Evolutionary conservation across 2,888 invertebrate genomes (phyloP), one percentile per base, ranked within the genome.

Genomic region (Tuberolachnus salignus): DNA sequence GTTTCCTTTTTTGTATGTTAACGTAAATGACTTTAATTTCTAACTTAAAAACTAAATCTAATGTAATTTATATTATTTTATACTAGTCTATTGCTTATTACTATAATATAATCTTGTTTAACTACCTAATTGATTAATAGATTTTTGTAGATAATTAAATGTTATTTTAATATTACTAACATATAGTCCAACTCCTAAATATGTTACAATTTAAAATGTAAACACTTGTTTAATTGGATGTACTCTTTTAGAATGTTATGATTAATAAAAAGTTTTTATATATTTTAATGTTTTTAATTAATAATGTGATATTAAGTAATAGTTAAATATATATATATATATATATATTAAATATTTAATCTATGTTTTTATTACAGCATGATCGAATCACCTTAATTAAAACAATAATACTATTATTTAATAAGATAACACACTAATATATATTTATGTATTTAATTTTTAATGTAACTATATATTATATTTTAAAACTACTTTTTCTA

Each of bases 351-450:
- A 51, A 34, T 61, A 63, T 64, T 51, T 42, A 51, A 63, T 63
- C 13, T n/a, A 34, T 72, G 19, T 19, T 61, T 73, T 74, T 53
- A 53, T 74, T 74, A 44, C 23, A 53, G 73, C 73, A 74, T 74
- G 73, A 44, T 1, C 6, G 16, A 19, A 26, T 63, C 34, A 21
- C 11, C 19, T 51, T 53, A 51, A 51, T 21, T 34, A 51, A 23
- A 73, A 51, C 11, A 61, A 64, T 53, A 64, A 34, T 61, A 61
- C 19, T 26, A 19, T 23, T 72, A 26, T 53, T 53, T 1, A 74
- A 49, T 61, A 19, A 49, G 61, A 74, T 51, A 53, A 64, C 73
- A 21, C 23, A n/a, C 59, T 72, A 59, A 72, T 63, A 51, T 59
- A 16, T 26, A 26, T 9, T 16, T 14, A 59, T 44, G 8, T 72